Conservation (phyloP, 23 tunicate species). For the Botrylloides violaceus region DNA sequence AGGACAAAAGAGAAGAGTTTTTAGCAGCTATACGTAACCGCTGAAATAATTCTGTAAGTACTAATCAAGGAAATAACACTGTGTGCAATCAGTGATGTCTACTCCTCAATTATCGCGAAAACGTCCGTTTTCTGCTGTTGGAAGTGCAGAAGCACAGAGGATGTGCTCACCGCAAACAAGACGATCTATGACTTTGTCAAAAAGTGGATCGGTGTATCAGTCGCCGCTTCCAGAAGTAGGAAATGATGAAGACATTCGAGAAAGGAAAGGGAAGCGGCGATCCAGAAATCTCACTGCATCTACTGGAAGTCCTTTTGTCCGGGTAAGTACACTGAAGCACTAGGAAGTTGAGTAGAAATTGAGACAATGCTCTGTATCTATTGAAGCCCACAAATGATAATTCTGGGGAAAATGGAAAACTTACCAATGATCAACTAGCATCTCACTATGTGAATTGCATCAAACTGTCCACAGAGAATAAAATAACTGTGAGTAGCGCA, state of each 20-base stretch:
- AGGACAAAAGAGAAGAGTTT: no score
- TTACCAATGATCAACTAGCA: slow-evolving; percentile 59
- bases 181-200: not conserved
- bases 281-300: slow-evolving; percentile 35
- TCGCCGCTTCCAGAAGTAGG: slow-evolving; percentile 42
- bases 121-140: not conserved
- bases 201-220: not conserved
- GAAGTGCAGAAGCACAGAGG: not conserved
- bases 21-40: no score
- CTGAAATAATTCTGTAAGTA: no score
- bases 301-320: slow-evolving; percentile 5
- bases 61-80: no score
- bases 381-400: slow-evolving; percentile 12
- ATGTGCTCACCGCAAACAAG: slow-evolving; percentile 21
- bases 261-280: slow-evolving; percentile 38
- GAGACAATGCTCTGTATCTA: no score
- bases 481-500: slow-evolving; percentile 69
- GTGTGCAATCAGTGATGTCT: no score
- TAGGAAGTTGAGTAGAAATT: no score
- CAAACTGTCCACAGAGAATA: slow-evolving; percentile 81
- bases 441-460: slow-evolving; percentile 72
- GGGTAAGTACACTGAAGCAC: no score
- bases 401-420: slow-evolving; percentile 12
- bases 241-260: slow-evolving; percentile 41
- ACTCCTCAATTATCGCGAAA: not conserved